phyloP scores from a whole-genome alignment of 2,113 vertebrate species.

The Melospiza melodia region DNA sequence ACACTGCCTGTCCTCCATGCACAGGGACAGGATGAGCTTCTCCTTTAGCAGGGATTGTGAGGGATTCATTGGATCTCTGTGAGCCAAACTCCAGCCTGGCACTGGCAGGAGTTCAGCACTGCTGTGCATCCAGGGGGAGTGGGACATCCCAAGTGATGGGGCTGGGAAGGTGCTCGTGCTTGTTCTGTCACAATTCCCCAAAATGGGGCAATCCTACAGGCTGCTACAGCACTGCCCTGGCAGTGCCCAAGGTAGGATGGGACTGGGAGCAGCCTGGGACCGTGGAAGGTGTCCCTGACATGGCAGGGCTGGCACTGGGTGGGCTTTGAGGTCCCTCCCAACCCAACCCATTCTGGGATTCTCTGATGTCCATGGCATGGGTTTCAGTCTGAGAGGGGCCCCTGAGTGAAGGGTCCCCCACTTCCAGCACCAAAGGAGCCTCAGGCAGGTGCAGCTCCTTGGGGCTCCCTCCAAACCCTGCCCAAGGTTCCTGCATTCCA shows the following conservation, averaged over 20 bases:
- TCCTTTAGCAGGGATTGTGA: not conserved
- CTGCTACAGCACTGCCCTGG: not conserved
- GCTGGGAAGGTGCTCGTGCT: not conserved
- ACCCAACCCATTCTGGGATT: not conserved
- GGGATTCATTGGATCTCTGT: not conserved
- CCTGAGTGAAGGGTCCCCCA: not conserved
- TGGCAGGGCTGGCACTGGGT: not conserved
- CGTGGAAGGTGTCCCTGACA: not conserved
- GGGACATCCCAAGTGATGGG: not conserved
- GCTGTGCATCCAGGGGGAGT: not conserved
- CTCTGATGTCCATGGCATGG: too few relatives aligned
- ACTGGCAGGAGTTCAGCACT: not conserved
- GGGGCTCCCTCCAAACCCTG: not conserved
- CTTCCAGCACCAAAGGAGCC: not conserved
- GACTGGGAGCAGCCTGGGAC: not conserved
- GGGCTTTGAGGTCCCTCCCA: accelerated
- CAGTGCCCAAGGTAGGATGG: accelerated
- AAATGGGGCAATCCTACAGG: accelerated
- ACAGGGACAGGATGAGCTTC: not conserved
- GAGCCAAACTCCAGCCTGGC: not conserved
- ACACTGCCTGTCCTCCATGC: not conserved
- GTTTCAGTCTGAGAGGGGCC: not conserved
- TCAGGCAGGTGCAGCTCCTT: not conserved
- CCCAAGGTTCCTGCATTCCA: not conserved
- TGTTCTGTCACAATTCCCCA: not conserved